Evolutionary conservation across 1,140 invertebrate species (phyloP).

Genomic region (Diabrotica undecimpunctata): DNA sequence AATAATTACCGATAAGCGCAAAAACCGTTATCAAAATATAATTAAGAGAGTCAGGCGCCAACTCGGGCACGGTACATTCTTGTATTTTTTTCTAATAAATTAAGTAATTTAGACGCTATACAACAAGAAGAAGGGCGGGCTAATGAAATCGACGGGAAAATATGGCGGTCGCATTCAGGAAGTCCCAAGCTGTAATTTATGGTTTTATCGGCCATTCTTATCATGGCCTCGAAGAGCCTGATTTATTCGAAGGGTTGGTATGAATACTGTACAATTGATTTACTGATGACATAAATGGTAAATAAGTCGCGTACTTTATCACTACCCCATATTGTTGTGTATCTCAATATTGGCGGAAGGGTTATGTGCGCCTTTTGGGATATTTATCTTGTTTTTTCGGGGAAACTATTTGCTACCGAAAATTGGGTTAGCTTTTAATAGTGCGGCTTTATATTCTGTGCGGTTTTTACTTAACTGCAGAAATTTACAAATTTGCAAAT

Average conservation of each 20-base stretch:
- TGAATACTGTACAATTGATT: neutral
- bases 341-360: neutral
- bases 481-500: too few relatives aligned
- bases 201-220: slow-evolving; percentile 2
- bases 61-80: too few relatives aligned
- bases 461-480: too few relatives aligned
- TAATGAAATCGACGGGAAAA: neutral
- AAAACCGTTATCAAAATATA: too few relatives aligned
- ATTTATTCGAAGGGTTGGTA: neutral
- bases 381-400: too few relatives aligned
- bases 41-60: too few relatives aligned
- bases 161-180: neutral
- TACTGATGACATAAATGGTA: slow-evolving; percentile 2
- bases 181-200: neutral
- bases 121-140: slow-evolving; percentile 1
- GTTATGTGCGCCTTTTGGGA: too few relatives aligned
- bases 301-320: neutral
- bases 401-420: too few relatives aligned
- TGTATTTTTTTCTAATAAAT: neutral
- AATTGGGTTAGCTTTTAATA: too few relatives aligned
- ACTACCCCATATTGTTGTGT: slow-evolving; percentile 1
- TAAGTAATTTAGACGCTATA: neutral
- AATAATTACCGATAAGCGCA: too few relatives aligned
- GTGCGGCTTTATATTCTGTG: too few relatives aligned
- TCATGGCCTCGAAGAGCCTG: slow-evolving; percentile 1